Evolutionary conservation across 1,140 invertebrate genomes (phyloP).

Genomic region (Ostrea denselamellosa): DNA sequence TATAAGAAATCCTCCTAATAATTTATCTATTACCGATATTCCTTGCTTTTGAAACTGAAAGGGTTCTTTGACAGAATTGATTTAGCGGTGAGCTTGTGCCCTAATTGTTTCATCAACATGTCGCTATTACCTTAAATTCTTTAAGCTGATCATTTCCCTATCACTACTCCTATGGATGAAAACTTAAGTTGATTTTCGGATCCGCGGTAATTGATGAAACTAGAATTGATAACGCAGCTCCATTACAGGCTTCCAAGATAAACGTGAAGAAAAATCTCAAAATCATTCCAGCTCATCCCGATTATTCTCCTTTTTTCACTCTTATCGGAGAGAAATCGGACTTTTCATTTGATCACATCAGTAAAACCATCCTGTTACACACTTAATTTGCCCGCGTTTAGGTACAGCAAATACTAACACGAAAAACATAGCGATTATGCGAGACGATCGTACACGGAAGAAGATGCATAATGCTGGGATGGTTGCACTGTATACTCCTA

Average conservation of each 20-base stretch:
- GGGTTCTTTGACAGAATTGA: constrained; percentile 19
- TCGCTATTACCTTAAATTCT: neutral
- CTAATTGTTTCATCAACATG: constrained; percentile 38
- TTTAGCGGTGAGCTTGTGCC: neutral
- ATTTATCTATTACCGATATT: constrained; percentile 12
- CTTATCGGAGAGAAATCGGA: neutral
- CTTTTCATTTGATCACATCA: neutral
- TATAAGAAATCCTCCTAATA: constrained; percentile 10
- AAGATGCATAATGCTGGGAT: too few relatives aligned
- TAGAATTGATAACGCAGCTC: constrained; percentile 6
- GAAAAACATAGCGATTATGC: too few relatives aligned
- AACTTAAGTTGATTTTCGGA: constrained; percentile 34
- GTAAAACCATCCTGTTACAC: too few relatives aligned
- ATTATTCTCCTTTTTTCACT: neutral
- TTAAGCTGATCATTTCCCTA: constrained; percentile 33
- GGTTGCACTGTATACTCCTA: too few relatives aligned
- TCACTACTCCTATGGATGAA: constrained; percentile 1
- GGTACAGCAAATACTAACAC: too few relatives aligned
- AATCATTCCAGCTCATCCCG: neutral
- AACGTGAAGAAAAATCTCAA: neutral
- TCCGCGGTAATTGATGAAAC: constrained; percentile 31
- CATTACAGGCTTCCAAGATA: neutral
- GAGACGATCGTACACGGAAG: too few relatives aligned
- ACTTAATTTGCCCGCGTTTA: too few relatives aligned
- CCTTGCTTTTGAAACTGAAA: neutral